Base-by-base conservation (phyloP, 2,113 vertebrate species). In the Centrocercus urophasianus region DNA sequence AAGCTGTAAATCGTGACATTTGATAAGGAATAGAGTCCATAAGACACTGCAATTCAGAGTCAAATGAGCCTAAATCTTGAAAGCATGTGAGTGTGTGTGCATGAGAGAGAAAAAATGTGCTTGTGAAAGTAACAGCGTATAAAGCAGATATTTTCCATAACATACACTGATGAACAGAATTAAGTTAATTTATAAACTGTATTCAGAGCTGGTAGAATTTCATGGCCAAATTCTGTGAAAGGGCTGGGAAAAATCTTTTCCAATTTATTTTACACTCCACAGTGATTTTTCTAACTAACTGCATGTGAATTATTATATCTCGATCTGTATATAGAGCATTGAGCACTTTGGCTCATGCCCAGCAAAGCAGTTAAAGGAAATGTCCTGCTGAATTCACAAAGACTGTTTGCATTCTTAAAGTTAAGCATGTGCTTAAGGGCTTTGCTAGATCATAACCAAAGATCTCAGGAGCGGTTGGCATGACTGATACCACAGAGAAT, bases 391-490 rank as follows among this genome's bases (percentile, higher is more conserved):
- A 94, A 93, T 93, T 96, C 94, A 95, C 78, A 95, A 93, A 95
- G 90, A 94, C 89, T 95, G 95, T 93, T 96, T 95, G 91, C 94
- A 85, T 96, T 96, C 86, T 96, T 86, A 90, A 90, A 95, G 93
- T 91, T 95, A 97, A 93, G 94, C 93, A 82, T 90, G 88, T 93
- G 96, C 95, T 95, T 97, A 96, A 95, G 93, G 88, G 94, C 94
- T 96, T 95, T 95, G 70, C 96, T 95, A 94, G 93, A 97, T 97
- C 95, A 94, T 95, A 95, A 96, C 91, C 79, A 89, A 96, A 93
- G 91, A 96, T 95, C 93, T 95, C 88, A 64, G 88, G 73, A 93
- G 91, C 88, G 67, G 86, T 96, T 97, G 94, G 95, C 90, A 92
- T 94, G 94, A 71, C 60, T 91, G 92, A 95, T 90, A 93, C 93